phyloP scores from a whole-genome alignment of 2,113 vertebrate species.

The Columba livia region DNA sequence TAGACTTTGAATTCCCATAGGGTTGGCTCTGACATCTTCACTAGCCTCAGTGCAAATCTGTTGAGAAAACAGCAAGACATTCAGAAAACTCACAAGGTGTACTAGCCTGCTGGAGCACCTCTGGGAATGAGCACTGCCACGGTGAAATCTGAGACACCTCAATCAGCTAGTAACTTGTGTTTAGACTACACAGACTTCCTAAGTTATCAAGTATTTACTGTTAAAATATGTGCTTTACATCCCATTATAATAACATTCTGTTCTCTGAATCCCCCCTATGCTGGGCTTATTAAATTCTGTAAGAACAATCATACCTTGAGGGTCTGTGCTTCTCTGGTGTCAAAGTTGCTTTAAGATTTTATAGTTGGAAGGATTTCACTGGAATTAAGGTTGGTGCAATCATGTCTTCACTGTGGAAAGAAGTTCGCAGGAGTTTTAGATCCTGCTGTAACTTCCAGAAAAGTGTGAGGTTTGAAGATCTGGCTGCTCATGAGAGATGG shows the following conservation, averaged over 20 bases:
- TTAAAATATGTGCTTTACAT: not conserved
- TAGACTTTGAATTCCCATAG: not conserved
- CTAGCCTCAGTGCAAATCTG: not conserved
- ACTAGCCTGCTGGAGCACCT: not conserved
- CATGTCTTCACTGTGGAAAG: not conserved
- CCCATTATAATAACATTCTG: not conserved
- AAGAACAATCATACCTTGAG: conserved; percentile 32
- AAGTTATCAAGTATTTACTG: not conserved
- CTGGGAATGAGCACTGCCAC: not conserved
- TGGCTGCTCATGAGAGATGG: rapidly evolving
- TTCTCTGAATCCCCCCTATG: not conserved
- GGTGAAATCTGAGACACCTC: not conserved
- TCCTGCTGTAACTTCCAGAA: not conserved
- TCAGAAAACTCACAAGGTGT: not conserved
- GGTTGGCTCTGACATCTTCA: not conserved
- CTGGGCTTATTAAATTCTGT: conserved; percentile 22
- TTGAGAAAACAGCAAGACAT: not conserved
- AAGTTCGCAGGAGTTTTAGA: not conserved
- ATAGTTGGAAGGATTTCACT: conserved; percentile 19
- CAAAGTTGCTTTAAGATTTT: conserved; percentile 46
- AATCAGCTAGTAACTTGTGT: not conserved
- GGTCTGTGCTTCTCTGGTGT: not conserved
- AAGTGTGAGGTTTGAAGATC: conserved; percentile 3
- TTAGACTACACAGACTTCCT: not conserved
- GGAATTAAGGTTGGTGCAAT: not conserved